phyloP scores from a whole-genome alignment of 2,888 invertebrate genomes.

The Drosophila nigricruria region DNA sequence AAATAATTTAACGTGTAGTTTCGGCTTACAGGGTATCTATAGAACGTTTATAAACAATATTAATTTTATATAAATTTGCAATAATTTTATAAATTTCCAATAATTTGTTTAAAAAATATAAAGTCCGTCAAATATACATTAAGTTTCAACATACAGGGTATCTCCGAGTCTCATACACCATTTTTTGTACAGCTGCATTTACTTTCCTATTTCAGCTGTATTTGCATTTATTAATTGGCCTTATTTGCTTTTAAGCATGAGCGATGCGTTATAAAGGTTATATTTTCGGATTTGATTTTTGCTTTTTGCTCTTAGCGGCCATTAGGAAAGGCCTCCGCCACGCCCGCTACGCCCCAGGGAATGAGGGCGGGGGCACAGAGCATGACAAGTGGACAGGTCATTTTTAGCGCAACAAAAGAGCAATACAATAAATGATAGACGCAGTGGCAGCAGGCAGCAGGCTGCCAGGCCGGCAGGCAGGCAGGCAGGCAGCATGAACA shows the following conservation, averaged over 20 bases:
- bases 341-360: neutral
- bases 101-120: neutral
- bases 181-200: neutral
- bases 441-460: slow-evolving; percentile 14
- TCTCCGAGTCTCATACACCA: neutral
- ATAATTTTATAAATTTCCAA: neutral
- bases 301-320: slow-evolving; percentile 41
- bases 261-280: slow-evolving; percentile 46
- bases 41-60: neutral
- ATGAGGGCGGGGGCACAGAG: neutral
- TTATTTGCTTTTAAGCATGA: slow-evolving; percentile 72
- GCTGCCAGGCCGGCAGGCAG: neutral
- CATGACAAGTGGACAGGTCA: slow-evolving; percentile 59
- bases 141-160: neutral
- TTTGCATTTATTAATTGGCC: slow-evolving; percentile 72
- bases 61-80: neutral
- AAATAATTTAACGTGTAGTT: too few relatives aligned
- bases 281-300: slow-evolving; percentile 58
- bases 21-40: neutral
- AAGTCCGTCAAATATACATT: too few relatives aligned
- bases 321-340: neutral
- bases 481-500: neutral
- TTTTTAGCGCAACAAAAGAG: slow-evolving; percentile 61
- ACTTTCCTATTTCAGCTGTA: slow-evolving; percentile 21
- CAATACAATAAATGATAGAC: slow-evolving; percentile 66